Percentiles rank a stretch among this genome's conserved stretches.
Conservation (phyloP, 2,888 invertebrate species). For the Lasioglossum calceatum region DNA sequence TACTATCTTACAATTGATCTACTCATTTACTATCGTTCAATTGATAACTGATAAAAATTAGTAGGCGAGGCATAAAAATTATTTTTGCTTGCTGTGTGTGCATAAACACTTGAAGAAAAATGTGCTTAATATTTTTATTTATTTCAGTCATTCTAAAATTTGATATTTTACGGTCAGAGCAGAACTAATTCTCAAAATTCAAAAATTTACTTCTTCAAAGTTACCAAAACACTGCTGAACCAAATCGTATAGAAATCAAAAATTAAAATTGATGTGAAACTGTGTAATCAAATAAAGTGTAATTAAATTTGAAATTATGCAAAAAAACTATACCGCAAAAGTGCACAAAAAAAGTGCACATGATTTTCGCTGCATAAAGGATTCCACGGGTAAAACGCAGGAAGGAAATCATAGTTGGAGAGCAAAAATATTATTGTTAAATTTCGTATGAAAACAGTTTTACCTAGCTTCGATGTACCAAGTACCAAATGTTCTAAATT, state of each 20-base stretch:
- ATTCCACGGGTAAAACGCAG: background rate
- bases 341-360: background rate
- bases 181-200: too few relatives aligned
- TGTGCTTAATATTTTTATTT: too few relatives aligned
- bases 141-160: too few relatives aligned
- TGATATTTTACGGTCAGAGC: too few relatives aligned
- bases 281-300: background rate
- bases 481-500: background rate
- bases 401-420: background rate
- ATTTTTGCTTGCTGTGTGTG: too few relatives aligned
- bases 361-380: background rate
- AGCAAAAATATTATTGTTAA: background rate
- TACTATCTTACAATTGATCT: too few relatives aligned
- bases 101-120: too few relatives aligned
- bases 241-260: background rate
- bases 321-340: background rate
- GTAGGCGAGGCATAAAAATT: too few relatives aligned
- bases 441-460: background rate
- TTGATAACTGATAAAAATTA: too few relatives aligned
- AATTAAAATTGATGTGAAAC: background rate
- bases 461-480: background rate
- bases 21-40: too few relatives aligned
- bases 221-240: too few relatives aligned
- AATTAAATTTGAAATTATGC: background rate
- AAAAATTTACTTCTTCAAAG: too few relatives aligned